Base-by-base conservation (phyloP, 2,888 invertebrate species). In the Hetaerina titia region DNA sequence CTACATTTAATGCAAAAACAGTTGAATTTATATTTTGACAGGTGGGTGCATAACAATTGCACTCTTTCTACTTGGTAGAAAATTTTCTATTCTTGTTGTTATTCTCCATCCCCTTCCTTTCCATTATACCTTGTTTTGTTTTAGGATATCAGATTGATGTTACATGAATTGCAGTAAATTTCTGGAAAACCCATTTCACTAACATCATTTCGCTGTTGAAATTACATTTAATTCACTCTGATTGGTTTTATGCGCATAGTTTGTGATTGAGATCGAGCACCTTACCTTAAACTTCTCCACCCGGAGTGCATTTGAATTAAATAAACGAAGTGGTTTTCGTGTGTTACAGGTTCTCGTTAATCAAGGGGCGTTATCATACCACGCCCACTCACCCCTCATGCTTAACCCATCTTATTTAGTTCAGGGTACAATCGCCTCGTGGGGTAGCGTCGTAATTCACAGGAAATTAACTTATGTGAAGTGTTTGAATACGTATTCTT, bases 281-380 rank as follows among this genome's bases (percentile, higher is more conserved):
- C 13, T 81, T 13, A 13, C 81, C 81, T n/a, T 81, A 81, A 81
- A 81, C 31, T 81, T 81, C 31, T 5, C 7, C 69, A 8, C 19
- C 69, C 9, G 81, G 81, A 31, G 81, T 81, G 81, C 81, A 11
- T 31, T 81, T 81, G 81, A 81, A 1, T 74, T n/a, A 74, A 74
- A 25, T 74, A 25, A 74, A 74, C 81, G 81, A 31, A 81, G 81
- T 15, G 31, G 81, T 81, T 81, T 81, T 31, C 31, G 81, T 13
- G 81, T n/a, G 81, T 22, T 81, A 81, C 81, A 81, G 31, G 25
- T 25, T 81, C 81, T 81, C 81, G 81, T 81, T 81, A 81, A 81
- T 81, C 81, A 81, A 81, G 81, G 81, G 81, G 81, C 31, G 81
- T 81, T 81, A 81, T 81, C 81, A 81, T 81, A 11, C 81, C 81